Evolutionary conservation across 1,140 invertebrate species (phyloP).

Genomic region (Melipona quadrifasciata): DNA sequence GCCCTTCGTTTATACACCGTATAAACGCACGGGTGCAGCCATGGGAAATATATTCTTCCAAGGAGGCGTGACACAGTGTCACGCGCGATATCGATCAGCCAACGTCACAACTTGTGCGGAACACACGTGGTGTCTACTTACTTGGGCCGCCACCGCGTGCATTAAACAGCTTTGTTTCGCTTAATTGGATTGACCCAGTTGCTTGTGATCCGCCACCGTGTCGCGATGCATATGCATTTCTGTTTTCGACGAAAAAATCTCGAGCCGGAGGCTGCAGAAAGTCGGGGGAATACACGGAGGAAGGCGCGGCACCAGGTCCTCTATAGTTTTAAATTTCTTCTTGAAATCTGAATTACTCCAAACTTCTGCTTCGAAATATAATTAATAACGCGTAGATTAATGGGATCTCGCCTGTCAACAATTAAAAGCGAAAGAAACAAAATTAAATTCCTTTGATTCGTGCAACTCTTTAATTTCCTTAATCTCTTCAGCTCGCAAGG

Average conservation of each 20-base stretch:
- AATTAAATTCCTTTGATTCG: too few relatives aligned
- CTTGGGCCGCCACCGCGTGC: conserved; percentile 12
- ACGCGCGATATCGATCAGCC: conserved; percentile 60
- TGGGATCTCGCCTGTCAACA: too few relatives aligned
- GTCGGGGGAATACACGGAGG: neutral
- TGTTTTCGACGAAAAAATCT: neutral
- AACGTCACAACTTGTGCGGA: conserved; percentile 7
- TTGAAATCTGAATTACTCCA: too few relatives aligned
- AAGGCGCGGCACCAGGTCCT: neutral
- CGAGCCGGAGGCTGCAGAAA: neutral
- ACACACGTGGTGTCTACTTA: conserved; percentile 39
- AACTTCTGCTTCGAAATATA: neutral
- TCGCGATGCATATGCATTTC: conserved; percentile 53
- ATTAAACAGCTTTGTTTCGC: conserved; percentile 67
- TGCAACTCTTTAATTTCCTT: too few relatives aligned
- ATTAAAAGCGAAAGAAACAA: too few relatives aligned
- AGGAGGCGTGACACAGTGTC: conserved; percentile 36
- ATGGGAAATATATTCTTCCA: conserved; percentile 44
- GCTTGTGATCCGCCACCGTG: conserved; percentile 16
- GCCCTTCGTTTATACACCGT: conserved; percentile 15
- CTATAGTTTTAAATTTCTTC: too few relatives aligned
- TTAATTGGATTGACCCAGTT: conserved; percentile 68
- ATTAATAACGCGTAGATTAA: neutral
- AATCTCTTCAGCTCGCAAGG: too few relatives aligned
- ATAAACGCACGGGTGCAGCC: neutral